A percentile compares a stretch with the other conserved stretches of the same genome.
Evolutionary conservation across 2,113 vertebrate species (phyloP).

Genomic region (Sinosuthora webbiana): DNA sequence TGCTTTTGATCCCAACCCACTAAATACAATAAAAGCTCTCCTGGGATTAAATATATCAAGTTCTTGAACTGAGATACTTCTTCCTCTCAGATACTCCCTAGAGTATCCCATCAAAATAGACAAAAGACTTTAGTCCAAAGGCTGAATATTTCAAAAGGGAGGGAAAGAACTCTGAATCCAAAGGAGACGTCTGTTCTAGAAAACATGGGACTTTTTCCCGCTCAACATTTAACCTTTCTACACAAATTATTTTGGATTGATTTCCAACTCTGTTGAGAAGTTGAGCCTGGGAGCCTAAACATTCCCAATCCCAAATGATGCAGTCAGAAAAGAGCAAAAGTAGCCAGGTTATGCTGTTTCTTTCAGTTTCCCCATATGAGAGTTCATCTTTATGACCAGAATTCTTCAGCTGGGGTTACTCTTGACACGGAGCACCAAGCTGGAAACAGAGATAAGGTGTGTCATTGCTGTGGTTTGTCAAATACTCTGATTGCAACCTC

Average conservation of each 20-base stretch:
- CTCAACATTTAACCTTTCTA: not conserved
- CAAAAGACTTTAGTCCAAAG: not conserved
- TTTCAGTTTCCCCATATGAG: not conserved
- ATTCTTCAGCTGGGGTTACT: not conserved
- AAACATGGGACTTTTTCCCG: accelerated
- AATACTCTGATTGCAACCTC: not conserved
- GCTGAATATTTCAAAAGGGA: not conserved
- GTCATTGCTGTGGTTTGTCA: not conserved
- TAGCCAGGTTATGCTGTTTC: not conserved
- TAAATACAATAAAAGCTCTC: not conserved
- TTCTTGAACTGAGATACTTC: not conserved
- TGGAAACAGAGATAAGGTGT: conserved; percentile 31
- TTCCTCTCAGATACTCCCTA: not conserved
- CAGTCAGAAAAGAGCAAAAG: not conserved
- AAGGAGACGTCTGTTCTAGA: not conserved
- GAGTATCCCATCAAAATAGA: not conserved
- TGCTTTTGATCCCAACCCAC: not conserved
- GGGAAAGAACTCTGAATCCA: not conserved
- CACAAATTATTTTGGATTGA: not conserved
- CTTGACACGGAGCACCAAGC: not conserved
- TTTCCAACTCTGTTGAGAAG: not conserved
- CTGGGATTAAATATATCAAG: not conserved
- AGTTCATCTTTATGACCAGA: not conserved
- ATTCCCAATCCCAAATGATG: not conserved
- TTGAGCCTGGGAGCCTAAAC: not conserved